phyloP scores from a whole-genome alignment of 2,113 vertebrate genomes.

The Trinectes maculatus region DNA sequence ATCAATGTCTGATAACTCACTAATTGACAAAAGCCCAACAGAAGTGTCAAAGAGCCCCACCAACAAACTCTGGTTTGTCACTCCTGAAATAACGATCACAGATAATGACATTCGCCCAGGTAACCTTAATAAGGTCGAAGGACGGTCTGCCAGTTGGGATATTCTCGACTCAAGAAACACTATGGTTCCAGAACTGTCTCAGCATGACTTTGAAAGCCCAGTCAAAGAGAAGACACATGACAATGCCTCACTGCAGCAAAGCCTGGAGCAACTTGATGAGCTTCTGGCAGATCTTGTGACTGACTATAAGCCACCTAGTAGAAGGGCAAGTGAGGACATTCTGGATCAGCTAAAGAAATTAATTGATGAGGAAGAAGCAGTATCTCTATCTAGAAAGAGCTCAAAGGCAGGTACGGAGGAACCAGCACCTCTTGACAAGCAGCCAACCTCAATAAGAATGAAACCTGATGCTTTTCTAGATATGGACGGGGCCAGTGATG shows the following conservation, averaged over 20 bases:
- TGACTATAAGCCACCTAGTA: conserved; percentile 88
- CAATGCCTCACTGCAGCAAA: conserved; percentile 88
- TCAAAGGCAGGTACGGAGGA: conserved; percentile 72
- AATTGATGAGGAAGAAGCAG: conserved; percentile 82
- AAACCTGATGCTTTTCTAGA: conserved; percentile 70
- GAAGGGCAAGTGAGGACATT: conserved; percentile 83
- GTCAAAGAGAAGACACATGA: conserved; percentile 82
- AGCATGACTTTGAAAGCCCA: conserved; percentile 65
- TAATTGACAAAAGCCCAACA: conserved; percentile 88
- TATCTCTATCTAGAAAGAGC: conserved; percentile 74
- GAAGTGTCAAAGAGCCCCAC: conserved; percentile 78
- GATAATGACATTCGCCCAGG: conserved; percentile 91
- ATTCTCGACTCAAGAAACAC: conserved; percentile 80
- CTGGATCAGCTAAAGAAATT: conserved; percentile 89
- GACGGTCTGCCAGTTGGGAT: conserved; percentile 88
- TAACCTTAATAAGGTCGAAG: conserved; percentile 76
- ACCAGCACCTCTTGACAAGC: conserved; percentile 83
- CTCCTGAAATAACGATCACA: conserved; percentile 97
- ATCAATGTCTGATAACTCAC: conserved; percentile 94
- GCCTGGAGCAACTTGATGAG: conserved; percentile 95
- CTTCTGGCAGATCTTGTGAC: conserved; percentile 95
- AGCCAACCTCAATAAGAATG: conserved; percentile 85
- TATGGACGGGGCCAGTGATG: conserved; percentile 75
- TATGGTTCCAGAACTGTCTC: conserved; percentile 65
- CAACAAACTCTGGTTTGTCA: conserved; percentile 92